A percentile compares a stretch with the other conserved stretches of the same genome.
Evolutionary conservation across 2,797 vertebrate species (phyloP).

Genomic region (Megaceryle alcyon): DNA sequence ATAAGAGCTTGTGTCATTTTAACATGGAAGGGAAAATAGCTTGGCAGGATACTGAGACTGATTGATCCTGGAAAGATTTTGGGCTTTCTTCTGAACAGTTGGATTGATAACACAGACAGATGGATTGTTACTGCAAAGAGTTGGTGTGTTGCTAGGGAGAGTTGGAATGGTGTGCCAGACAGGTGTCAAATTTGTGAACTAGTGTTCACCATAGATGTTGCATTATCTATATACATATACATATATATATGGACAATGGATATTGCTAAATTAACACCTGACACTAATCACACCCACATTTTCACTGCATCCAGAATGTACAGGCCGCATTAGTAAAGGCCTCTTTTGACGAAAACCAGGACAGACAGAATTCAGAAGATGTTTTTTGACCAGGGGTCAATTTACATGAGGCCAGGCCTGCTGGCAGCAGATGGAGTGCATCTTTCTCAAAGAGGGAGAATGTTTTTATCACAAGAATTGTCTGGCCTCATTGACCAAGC

Average conservation of each 20-base stretch:
- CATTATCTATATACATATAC: neutral
- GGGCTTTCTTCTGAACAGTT: conserved; percentile 62
- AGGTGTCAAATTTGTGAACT: conserved; percentile 48
- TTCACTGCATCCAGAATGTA: neutral
- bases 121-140: conserved; percentile 29
- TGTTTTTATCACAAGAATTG: too few relatives aligned
- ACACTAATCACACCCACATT: neutral
- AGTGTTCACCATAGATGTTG: conserved; percentile 34
- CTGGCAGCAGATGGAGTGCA: too few relatives aligned
- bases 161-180: neutral
- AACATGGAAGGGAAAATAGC: neutral
- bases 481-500: too few relatives aligned
- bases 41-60: neutral
- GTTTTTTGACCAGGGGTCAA: too few relatives aligned
- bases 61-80: conserved; percentile 63
- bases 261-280: neutral
- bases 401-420: too few relatives aligned
- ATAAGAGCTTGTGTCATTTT: conserved; percentile 4
- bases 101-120: conserved; percentile 49
- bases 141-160: conserved; percentile 59
- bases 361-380: neutral
- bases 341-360: neutral
- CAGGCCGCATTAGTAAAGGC: neutral
- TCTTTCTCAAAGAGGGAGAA: too few relatives aligned
- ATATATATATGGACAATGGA: neutral